Evolutionary conservation across 2,113 vertebrate genomes (phyloP).

Genomic region (Neodon shergylaensis): DNA sequence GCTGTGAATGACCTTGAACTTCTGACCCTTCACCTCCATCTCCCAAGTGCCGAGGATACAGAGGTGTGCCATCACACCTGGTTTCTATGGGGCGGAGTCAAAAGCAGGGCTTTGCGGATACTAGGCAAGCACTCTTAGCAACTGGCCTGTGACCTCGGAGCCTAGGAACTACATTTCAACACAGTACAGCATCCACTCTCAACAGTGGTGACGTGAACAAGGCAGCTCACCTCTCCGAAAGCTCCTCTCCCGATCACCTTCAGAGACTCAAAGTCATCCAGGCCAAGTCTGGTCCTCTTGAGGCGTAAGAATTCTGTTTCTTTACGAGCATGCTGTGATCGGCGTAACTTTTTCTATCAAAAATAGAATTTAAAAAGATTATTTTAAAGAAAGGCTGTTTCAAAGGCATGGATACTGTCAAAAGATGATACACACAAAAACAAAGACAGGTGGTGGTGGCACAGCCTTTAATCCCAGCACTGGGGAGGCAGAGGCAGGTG

Average conservation of each 20-base stretch:
- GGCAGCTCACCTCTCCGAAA: slow-evolving; percentile 93
- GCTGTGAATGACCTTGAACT: background rate
- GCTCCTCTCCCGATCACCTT: slow-evolving; percentile 99
- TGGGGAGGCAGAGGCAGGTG: background rate
- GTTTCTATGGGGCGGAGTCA: too few species aligned
- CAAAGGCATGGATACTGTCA: background rate
- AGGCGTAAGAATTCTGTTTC: slow-evolving; percentile 97
- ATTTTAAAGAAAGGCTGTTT: slow-evolving; percentile 19
- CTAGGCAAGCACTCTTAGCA: background rate
- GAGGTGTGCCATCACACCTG: background rate
- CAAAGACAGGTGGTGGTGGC: background rate
- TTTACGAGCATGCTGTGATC: slow-evolving; percentile 97
- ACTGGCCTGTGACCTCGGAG: background rate
- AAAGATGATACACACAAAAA: slow-evolving; percentile 46
- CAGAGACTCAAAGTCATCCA: slow-evolving; percentile 98
- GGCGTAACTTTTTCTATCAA: slow-evolving; percentile 93
- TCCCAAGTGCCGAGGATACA: background rate
- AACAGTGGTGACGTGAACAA: background rate
- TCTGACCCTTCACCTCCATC: background rate
- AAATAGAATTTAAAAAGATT: slow-evolving; percentile 6
- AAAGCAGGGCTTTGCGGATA: background rate
- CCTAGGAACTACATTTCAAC: background rate
- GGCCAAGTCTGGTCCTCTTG: slow-evolving; percentile 95
- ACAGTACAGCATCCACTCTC: background rate
- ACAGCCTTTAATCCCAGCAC: background rate